Evolutionary conservation across 2,888 invertebrate genomes (phyloP).

Genomic region (Volucella inflata): DNA sequence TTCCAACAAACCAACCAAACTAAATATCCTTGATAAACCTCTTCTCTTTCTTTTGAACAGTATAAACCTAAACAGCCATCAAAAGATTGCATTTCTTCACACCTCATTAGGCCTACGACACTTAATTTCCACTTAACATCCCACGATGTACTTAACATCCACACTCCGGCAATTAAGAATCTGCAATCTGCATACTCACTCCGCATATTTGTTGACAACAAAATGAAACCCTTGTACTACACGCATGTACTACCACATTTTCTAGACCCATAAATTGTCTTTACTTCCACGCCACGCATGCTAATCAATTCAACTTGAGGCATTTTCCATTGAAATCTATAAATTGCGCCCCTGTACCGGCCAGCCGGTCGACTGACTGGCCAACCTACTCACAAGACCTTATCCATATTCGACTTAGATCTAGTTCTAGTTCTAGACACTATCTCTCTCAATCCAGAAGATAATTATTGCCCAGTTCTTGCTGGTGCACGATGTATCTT

Average conservation of each 20-base stretch:
- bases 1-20: too few species aligned
- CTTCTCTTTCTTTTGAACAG: too few species aligned
- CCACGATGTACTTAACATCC: neutral
- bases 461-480: conserved; percentile 36
- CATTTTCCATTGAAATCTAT: conserved; percentile 69
- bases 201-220: conserved; percentile 64
- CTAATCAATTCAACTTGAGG: conserved; percentile 65
- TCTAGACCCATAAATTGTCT: conserved; percentile 51
- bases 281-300: conserved; percentile 51
- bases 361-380: neutral
- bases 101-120: conserved; percentile 17
- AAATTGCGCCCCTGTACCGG: conserved; percentile 31
- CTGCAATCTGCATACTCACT: conserved; percentile 21
- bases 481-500: neutral
- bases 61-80: too few species aligned
- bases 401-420: conserved; percentile 53
- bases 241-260: conserved; percentile 58
- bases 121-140: neutral
- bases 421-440: conserved; percentile 28
- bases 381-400: conserved; percentile 20
- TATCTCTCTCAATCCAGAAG: neutral
- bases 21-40: too few species aligned
- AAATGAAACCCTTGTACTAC: conserved; percentile 66
- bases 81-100: conserved; percentile 2
- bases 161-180: conserved; percentile 7